Evolutionary conservation across 1,140 invertebrate genomes (phyloP).

Genomic region (Procambarus clarkii): DNA sequence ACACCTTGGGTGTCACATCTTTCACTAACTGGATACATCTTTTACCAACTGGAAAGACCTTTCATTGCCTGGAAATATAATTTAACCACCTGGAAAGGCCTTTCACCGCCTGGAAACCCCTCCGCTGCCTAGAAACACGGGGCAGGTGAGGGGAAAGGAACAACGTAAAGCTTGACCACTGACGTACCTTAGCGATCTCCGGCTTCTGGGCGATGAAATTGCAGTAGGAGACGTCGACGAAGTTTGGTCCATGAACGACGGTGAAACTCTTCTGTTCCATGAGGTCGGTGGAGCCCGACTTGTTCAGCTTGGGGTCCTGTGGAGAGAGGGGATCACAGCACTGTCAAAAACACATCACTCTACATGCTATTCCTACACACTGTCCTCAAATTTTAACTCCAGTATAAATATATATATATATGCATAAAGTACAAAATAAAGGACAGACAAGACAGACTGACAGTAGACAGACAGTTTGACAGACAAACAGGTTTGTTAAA

Average conservation of each 20-base stretch:
- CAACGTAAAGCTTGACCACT: too few relatives aligned
- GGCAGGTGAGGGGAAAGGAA: too few relatives aligned
- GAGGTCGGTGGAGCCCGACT: conserved; percentile 2
- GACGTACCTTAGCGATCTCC: conserved; percentile 40
- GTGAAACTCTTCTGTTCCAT: conserved; percentile 51
- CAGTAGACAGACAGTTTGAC: not conserved
- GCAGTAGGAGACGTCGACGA: conserved; percentile 47
- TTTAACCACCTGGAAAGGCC: too few relatives aligned
- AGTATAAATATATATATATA: not conserved
- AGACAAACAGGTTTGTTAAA: not conserved
- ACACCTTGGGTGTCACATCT: too few relatives aligned
- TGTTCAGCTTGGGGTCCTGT: conserved; percentile 50
- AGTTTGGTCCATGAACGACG: conserved; percentile 32
- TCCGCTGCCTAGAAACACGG: too few relatives aligned
- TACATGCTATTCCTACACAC: too few relatives aligned
- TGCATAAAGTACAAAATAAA: not conserved
- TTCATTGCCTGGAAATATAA: too few relatives aligned
- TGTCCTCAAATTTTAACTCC: too few relatives aligned
- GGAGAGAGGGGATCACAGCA: not conserved
- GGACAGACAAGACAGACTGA: not conserved
- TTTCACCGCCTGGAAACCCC: too few relatives aligned
- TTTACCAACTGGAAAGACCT: too few relatives aligned
- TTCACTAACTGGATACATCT: too few relatives aligned
- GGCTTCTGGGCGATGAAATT: conserved; percentile 59
- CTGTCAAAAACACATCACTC: not conserved